A percentile compares a stretch with the other conserved stretches of the same genome.
phyloP scores from a whole-genome alignment of 2,888 invertebrate genomes.

The Stegana nigrithorax region DNA sequence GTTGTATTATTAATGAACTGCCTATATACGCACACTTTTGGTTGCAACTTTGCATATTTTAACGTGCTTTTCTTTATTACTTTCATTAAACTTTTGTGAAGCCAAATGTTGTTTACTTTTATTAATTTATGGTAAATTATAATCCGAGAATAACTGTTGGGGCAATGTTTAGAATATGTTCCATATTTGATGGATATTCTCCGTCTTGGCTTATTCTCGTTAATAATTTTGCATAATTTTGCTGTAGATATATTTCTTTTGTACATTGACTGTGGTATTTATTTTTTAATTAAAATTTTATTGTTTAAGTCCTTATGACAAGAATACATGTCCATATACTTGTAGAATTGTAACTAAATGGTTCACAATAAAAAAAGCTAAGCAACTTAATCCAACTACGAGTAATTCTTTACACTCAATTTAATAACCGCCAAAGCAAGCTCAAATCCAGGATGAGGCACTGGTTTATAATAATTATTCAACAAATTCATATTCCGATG shows the following conservation, averaged over 20 bases:
- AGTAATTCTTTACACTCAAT: constrained; percentile 6
- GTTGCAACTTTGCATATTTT: no score
- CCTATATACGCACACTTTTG: no score
- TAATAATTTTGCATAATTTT: constrained; percentile 25
- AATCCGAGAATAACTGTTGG: no score
- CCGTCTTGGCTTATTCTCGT: neutral
- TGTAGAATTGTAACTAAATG: constrained; percentile 1
- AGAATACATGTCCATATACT: no score
- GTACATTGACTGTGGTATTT: neutral
- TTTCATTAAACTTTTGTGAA: no score
- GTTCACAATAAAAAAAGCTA: constrained; percentile 31
- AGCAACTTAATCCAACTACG: constrained; percentile 31
- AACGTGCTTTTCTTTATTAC: no score
- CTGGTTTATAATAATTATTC: no score
- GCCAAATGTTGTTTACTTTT: no score
- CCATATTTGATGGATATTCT: neutral
- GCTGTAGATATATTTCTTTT: constrained; percentile 33
- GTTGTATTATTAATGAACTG: no score
- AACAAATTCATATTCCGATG: no score
- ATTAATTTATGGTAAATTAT: no score
- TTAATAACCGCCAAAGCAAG: neutral
- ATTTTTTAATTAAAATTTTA: neutral
- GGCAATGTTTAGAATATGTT: no score
- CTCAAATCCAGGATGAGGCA: constrained; percentile 7
- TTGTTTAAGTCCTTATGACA: neutral